Evolutionary conservation across 64 coral and sea anemone genomes (phyloP).

Genomic region (Pachyseris speciosa): DNA sequence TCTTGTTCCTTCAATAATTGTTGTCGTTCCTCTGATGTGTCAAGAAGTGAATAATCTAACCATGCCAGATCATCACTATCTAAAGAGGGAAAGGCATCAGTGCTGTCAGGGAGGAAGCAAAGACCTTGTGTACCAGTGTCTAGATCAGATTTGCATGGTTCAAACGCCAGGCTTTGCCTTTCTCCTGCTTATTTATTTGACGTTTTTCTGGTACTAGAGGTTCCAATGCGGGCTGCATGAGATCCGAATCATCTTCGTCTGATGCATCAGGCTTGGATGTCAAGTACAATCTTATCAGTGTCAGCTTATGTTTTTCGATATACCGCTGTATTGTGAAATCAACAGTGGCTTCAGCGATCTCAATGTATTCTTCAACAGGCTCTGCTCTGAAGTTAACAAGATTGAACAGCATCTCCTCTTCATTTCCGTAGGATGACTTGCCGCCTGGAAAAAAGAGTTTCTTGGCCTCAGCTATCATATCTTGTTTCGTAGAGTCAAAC

Average conservation of each 20-base stretch:
- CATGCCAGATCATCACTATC: background rate
- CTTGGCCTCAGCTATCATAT: slow-evolving; percentile 44
- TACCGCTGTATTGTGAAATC: slow-evolving; percentile 56
- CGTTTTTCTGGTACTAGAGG: background rate
- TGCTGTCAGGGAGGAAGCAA: background rate
- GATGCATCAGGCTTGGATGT: slow-evolving; percentile 25
- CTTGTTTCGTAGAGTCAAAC: background rate
- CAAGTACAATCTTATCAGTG: slow-evolving; percentile 60
- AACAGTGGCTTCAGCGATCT: slow-evolving; percentile 8
- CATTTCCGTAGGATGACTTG: slow-evolving; percentile 28
- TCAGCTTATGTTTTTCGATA: slow-evolving; percentile 60
- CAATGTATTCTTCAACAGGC: background rate
- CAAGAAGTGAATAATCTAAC: slow-evolving; percentile 24
- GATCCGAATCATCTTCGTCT: slow-evolving; percentile 21
- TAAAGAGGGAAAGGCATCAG: background rate
- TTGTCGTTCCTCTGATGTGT: slow-evolving; percentile 32
- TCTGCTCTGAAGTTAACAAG: slow-evolving; percentile 60
- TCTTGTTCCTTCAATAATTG: slow-evolving; percentile 44
- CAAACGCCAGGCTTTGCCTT: slow-evolving; percentile 29
- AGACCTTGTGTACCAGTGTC: background rate
- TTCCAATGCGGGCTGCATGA: background rate
- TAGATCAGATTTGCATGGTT: slow-evolving; percentile 32
- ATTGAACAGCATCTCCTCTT: slow-evolving; percentile 47
- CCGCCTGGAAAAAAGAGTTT: slow-evolving; percentile 44
- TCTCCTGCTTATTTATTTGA: slow-evolving; percentile 24